phyloP scores from a whole-genome alignment of 2,797 vertebrate genomes.

The Periophthalmus magnuspinnatus region DNA sequence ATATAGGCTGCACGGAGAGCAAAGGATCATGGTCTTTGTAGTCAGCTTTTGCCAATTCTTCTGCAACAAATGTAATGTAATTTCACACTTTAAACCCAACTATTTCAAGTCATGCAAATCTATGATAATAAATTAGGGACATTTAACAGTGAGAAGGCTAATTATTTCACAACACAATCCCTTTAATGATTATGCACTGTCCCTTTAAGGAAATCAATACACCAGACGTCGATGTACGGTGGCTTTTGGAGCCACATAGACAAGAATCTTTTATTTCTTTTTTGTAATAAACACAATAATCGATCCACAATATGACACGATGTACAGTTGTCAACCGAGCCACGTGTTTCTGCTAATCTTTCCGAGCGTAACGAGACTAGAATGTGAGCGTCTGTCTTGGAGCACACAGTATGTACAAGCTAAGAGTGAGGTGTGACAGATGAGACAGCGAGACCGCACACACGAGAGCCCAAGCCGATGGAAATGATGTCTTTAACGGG shows the following conservation, averaged over 20 bases:
- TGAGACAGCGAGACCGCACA: conserved; percentile 72
- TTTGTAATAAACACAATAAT: conserved; percentile 77
- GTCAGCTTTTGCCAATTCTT: not conserved
- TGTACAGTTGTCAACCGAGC: conserved; percentile 64
- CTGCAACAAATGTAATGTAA: not conserved
- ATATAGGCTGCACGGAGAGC: not conserved
- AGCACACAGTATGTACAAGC: conserved; percentile 72
- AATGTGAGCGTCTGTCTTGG: conserved; percentile 63
- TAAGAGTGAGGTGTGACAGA: conserved; percentile 67
- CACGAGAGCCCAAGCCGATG: conserved; percentile 68
- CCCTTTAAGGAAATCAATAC: conserved; percentile 2
- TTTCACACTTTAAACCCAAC: not conserved
- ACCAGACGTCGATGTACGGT: conserved; percentile 50
- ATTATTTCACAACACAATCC: not conserved
- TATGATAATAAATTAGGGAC: not conserved
- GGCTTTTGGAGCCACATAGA: conserved; percentile 61
- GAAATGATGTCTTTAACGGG: conserved; percentile 52
- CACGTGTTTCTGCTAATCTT: conserved; percentile 55
- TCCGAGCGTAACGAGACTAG: conserved; percentile 63
- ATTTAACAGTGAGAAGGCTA: not conserved
- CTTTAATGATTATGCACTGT: conserved; percentile 1
- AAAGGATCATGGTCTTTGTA: not conserved
- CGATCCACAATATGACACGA: conserved; percentile 71
- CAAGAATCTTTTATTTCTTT: conserved; percentile 61
- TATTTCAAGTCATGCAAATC: not conserved